Base-by-base conservation (phyloP, 2,797 vertebrate species). In the Ctenopoma kingsleyae region DNA sequence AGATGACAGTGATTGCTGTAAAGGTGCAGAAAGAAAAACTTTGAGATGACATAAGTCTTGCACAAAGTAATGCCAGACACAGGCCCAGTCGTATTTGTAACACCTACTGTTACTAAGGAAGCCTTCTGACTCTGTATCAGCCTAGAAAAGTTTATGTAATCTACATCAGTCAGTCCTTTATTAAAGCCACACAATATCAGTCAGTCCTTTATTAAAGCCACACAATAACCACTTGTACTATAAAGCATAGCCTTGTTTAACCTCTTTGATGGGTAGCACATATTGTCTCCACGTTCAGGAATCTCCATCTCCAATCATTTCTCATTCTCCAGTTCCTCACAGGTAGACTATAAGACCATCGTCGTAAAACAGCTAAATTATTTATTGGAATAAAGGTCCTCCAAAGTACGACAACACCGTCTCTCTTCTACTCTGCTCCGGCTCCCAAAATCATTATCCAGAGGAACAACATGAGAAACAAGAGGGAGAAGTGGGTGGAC, bases 41-140 rank as follows among this genome's bases (percentile, higher is more conserved):
- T 54, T 70, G 81, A 78, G 61, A 83, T 84, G 82, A 90, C 71
- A 87, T 87, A 83, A 78, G 71, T 74, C 49, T 53, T 54, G 43
- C 16, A 50, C 50, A 82, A 76, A 81, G 68, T 73, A 74, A 86
- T 63, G 74, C 73, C 76, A 84, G 71, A 41, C 63, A 0, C 30
- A 44, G 80, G 64, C 70, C 62, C 50, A 75, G 86, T 74, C 22
- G 7, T 69, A 81, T 81, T 68, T 78, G 36, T 60, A 82, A 87
- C 68, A 83, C 71, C 44, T 75, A 84, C 76, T 48, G 70, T 83
- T 84, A 85, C 84, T 73, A 90, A 88, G 55, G 67, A 71, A 50
- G 61, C 67, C 67, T 56, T 76, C 41, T 81, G 63, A 83, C 57
- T 80, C 76, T 76, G 51, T 46, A 76, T 86, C 80, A 78, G 64